Conservation (phyloP, 2,888 invertebrate genomes). For the Torymus aiolomorphi region DNA sequence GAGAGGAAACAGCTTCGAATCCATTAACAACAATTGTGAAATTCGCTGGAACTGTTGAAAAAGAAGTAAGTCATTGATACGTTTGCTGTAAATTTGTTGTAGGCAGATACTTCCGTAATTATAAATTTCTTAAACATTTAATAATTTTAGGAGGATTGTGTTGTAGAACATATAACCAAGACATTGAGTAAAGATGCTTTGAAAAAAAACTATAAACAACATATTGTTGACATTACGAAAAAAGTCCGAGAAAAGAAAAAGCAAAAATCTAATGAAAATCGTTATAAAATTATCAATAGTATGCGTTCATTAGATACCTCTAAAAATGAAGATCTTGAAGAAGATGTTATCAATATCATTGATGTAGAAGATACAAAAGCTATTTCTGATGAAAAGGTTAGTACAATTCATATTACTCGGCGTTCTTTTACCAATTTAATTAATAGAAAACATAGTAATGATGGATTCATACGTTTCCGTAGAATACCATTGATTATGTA, state of each 20-base stretch:
- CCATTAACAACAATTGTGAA: constrained; percentile 80
- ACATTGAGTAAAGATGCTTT: constrained; percentile 76
- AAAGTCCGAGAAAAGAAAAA: constrained; percentile 76
- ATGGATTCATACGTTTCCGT: constrained; percentile 36
- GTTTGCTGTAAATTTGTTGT: constrained; percentile 59
- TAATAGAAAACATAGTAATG: constrained; percentile 6
- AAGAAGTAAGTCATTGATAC: constrained; percentile 77
- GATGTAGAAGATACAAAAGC: constrained; percentile 77
- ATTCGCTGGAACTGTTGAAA: constrained; percentile 84
- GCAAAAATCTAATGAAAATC: constrained; percentile 76
- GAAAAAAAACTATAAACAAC: constrained; percentile 77
- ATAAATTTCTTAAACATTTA: constrained; percentile 3
- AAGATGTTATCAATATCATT: constrained; percentile 77
- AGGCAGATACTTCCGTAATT: not conserved
- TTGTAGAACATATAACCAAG: constrained; percentile 68
- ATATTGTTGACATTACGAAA: constrained; percentile 74
- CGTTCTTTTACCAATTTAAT: not conserved
- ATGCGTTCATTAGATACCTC: constrained; percentile 75
- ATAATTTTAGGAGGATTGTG: constrained; percentile 74
- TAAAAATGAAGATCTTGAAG: constrained; percentile 61
- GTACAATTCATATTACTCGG: constrained; percentile 5
- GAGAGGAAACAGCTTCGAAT: constrained; percentile 70
- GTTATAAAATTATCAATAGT: constrained; percentile 80
- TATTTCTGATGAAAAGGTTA: constrained; percentile 46
- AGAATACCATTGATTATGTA: constrained; percentile 76